Base-by-base conservation (phyloP, 2,113 vertebrate genomes). In the Bubo scandiacus region DNA sequence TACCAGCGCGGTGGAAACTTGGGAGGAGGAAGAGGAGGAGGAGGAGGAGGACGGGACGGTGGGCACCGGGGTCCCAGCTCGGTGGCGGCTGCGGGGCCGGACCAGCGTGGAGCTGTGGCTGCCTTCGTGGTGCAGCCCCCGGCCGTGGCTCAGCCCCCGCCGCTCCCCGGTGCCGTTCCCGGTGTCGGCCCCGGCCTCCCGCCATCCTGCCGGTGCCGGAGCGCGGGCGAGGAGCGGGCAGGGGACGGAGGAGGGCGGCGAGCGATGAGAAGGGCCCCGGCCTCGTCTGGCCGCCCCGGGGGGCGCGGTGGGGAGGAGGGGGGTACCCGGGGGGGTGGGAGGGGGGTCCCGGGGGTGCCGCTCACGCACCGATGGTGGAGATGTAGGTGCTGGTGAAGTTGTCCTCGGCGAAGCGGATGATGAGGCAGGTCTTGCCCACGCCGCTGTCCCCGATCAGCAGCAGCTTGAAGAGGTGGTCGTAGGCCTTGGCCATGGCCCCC, bases 381-480 rank as follows among this genome's bases (percentile, higher is more conserved):
- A 99, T 99, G 97, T 99, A 99, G 2, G 99, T 99, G 95, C 97
- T 98, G 97, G 99, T 99, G 98, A 99, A 99, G 97, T 99, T 99
- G 97, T 99, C 99, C 95, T 99, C 99, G 9, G 99, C 98, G 74
- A 99, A 99, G 68, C 99, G 98, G 83, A 99, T 99, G 97, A 99
- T 99, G 85, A 99, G 98, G 96, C 99, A 99, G 4, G 99, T 99
- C 98, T 99, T 99, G 18, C 99, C 99, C 77, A 99, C 99, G 71
- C 99, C 99, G 42, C 99, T 99, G 98, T 99, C 99, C 80, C 99
- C 99, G 96, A 99, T 99, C 57, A 99, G 98, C 62, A 99, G 96
- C 96, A 99, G 65, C 94, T 99, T 99, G 98, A 98, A 99, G 80
- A 99, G 98, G 95, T 99, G 99, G 98, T 99, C 99, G 95, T 99